A percentile compares a stretch with the other conserved stretches of the same genome.
phyloP scores from a whole-genome alignment of 37 sponge, comb jelly and placozoan species.

The Dysidea cf. avara region DNA sequence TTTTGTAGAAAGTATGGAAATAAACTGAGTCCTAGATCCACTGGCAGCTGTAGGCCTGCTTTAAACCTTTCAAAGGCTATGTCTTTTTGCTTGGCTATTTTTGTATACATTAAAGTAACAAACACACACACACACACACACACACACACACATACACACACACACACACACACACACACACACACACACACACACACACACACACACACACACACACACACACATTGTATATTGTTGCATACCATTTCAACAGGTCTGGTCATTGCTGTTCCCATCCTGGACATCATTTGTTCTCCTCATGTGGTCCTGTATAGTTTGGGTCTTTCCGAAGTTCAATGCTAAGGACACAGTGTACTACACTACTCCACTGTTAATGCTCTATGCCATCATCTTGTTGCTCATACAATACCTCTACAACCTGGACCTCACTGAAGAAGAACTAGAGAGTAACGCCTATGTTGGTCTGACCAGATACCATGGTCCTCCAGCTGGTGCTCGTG shows the following conservation, averaged over 20 bases:
- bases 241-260: not conserved
- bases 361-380: constrained; percentile 54
- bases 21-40: too few relatives aligned
- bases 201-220: constrained; percentile 3
- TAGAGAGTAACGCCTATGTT: too few relatives aligned
- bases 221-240: not conserved
- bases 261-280: constrained; percentile 28
- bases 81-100: too few relatives aligned
- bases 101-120: not conserved
- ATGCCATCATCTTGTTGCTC: constrained; percentile 39
- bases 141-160: constrained; percentile 41
- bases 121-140: constrained; percentile 42
- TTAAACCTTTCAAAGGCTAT: too few relatives aligned
- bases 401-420: constrained; percentile 57
- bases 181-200: constrained; percentile 2
- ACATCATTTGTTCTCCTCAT: too few relatives aligned
- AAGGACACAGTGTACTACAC: constrained; percentile 47
- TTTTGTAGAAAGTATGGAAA: too few relatives aligned
- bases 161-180: constrained; percentile 19
- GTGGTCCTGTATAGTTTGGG: too few relatives aligned
- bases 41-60: too few relatives aligned
- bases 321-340: constrained; percentile 25
- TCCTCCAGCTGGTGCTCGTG: too few relatives aligned
- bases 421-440: constrained; percentile 15
- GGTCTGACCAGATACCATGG: not conserved